Base-by-base conservation (phyloP, 2,797 vertebrate genomes). In the Loris lydekkerianus region DNA sequence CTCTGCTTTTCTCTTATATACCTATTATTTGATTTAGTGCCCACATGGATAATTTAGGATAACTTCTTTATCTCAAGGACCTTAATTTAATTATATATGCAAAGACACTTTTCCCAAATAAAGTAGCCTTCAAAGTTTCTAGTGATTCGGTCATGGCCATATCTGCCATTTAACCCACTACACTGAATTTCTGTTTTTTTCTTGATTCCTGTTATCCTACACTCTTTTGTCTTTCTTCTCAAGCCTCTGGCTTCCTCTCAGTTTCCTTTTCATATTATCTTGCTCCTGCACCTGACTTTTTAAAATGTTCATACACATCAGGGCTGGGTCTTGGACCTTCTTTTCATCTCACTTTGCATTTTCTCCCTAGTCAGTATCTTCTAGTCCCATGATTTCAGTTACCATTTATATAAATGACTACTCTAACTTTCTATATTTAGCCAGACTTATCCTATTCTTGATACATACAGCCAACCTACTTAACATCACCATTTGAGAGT, bases 401-500 rank as follows among this genome's bases (percentile, higher is more conserved):
- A 93, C 69, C 25, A 23, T 88, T 91, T 94, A 93, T 76, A 65
- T 88, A 91, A 95, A 88, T 9, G 6, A 72, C 60, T 78, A 63
- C 34, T 94, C 77, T 11, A 96, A 27, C 70, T 91, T 86, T 75
- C 69, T 91, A 0, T 91, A 49, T 91, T 93, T 91, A 95, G 31
- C 34, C 46, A 94, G 20, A 70, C 43, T 49, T 77, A 46, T 77
- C 56, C 46, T 84, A 43, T 90, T 96, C 81, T 86, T 95, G 69
- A 63, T 93, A 25, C 43, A 86, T 83, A 43, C 56, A 78, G 58
- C 63, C 63, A 89, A 77, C 58, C 80, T 86, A 89, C 34, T 76
- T 93, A 72, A 85, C 29, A 70, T 96, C 85, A 95, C 67, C 80
- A 81, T 91, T 86, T 93, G 53, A 95, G 27, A 93, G n/a, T 80